phyloP scores from a whole-genome alignment of 2,888 invertebrate species.

The Adelognathus sp. region DNA sequence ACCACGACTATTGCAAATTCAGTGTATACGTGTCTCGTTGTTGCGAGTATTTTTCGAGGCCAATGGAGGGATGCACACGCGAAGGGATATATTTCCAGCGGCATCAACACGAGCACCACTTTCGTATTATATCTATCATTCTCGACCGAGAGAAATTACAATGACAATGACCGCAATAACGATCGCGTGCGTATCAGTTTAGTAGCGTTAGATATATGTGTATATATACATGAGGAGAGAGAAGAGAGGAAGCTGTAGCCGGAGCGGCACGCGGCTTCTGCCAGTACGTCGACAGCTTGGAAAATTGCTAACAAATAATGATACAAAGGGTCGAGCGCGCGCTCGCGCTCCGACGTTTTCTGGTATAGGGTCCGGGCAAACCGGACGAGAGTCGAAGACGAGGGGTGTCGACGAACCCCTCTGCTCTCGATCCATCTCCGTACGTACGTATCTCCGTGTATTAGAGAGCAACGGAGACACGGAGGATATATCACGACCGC shows the following conservation, averaged over 20 bases:
- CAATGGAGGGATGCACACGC: neutral
- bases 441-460: conserved; percentile 1
- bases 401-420: conserved; percentile 54
- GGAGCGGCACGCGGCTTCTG: conserved; percentile 64
- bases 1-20: too few species aligned
- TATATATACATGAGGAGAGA: too few species aligned
- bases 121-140: conserved; percentile 73
- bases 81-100: neutral
- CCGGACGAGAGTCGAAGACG: conserved; percentile 48
- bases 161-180: conserved; percentile 73
- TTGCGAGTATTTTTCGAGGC: neutral
- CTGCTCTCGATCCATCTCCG: conserved; percentile 3
- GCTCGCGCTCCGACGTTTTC: neutral
- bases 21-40: too few species aligned
- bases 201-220: conserved; percentile 65
- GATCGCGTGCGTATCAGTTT: conserved; percentile 72
- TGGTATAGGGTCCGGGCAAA: neutral
- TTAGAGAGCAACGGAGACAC: neutral
- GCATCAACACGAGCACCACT: conserved; percentile 60
- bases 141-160: conserved; percentile 65
- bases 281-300: conserved; percentile 76
- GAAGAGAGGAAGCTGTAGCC: conserved; percentile 52
- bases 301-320: conserved; percentile 81
- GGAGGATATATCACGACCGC: neutral
- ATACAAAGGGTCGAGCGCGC: conserved; percentile 62